Conservation (phyloP, 2,797 vertebrate species). For the Lithobates sylvaticus region DNA sequence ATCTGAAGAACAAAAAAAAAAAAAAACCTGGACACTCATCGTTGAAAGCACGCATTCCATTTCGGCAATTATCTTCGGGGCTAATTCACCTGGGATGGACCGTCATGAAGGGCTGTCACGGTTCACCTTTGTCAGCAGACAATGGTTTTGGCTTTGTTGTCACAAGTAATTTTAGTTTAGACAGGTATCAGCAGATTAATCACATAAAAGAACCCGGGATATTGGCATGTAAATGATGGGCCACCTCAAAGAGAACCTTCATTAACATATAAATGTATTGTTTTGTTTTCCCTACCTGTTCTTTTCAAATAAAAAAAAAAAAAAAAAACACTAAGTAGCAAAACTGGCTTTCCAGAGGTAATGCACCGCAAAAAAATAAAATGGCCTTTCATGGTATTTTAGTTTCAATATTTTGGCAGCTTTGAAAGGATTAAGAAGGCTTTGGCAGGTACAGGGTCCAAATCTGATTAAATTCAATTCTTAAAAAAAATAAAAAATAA, state of each 20-base stretch:
- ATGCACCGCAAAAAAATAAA: slow-evolving; percentile 25
- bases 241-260: slow-evolving; percentile 24
- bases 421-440: slow-evolving; percentile 41
- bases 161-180: slow-evolving; percentile 53
- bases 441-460: not conserved
- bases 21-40: slow-evolving; percentile 15
- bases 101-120: slow-evolving; percentile 36
- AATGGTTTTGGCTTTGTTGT: slow-evolving; percentile 54
- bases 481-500: too few relatives aligned
- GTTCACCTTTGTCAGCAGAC: slow-evolving; percentile 39
- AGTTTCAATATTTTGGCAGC: slow-evolving; percentile 25
- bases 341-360: not conserved
- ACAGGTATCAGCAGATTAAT: slow-evolving; percentile 57
- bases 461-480: not conserved
- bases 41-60: slow-evolving; percentile 32
- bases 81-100: slow-evolving; percentile 49
- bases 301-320: slow-evolving; percentile 7
- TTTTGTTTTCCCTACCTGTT: slow-evolving; percentile 35
- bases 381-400: slow-evolving; percentile 26
- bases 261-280: slow-evolving; percentile 48
- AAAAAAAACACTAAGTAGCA: slow-evolving; percentile 10
- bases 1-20: not conserved
- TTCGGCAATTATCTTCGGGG: slow-evolving; percentile 40
- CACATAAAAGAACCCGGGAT: slow-evolving; percentile 55
- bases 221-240: slow-evolving; percentile 56